phyloP scores from a whole-genome alignment of 2,797 vertebrate species.

The Picus viridis region DNA sequence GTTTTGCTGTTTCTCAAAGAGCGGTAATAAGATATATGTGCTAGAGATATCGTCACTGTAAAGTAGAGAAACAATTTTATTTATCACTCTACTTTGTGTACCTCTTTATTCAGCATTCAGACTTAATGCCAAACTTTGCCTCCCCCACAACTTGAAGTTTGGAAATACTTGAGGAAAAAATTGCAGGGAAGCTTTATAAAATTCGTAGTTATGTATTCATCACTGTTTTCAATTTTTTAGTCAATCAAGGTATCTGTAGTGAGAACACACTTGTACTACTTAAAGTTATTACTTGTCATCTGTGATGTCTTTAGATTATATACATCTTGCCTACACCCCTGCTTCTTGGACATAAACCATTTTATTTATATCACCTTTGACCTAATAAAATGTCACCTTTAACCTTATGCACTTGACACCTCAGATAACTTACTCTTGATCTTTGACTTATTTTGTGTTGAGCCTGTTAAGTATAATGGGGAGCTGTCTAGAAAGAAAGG shows the following conservation, averaged over 20 bases:
- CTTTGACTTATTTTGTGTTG: conserved; percentile 79
- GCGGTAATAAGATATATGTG: background rate
- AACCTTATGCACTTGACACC: conserved; percentile 84
- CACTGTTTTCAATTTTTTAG: conserved; percentile 66
- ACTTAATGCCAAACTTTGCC: background rate
- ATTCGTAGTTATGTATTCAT: conserved; percentile 29
- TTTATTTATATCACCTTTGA: conserved; percentile 85
- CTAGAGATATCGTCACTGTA: background rate
- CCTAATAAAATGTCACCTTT: conserved; percentile 86
- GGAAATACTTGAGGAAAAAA: background rate
- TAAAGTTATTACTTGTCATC: conserved; percentile 87
- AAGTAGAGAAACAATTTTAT: background rate
- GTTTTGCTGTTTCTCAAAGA: background rate
- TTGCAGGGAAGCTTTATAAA: background rate
- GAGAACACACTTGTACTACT: conserved; percentile 72
- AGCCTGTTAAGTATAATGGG: conserved; percentile 64
- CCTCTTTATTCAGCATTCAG: background rate
- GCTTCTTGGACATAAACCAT: conserved; percentile 78
- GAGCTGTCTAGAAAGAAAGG: conserved; percentile 48
- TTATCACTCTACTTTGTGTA: background rate
- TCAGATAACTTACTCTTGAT: conserved; percentile 79
- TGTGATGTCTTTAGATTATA: conserved; percentile 77
- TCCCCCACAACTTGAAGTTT: background rate
- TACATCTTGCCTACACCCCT: conserved; percentile 72
- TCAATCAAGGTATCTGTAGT: conserved; percentile 56